Percentiles rank a stretch among this genome's conserved stretches.
phyloP scores from a whole-genome alignment of 2,113 vertebrate species.

The Crotalus helleri region DNA sequence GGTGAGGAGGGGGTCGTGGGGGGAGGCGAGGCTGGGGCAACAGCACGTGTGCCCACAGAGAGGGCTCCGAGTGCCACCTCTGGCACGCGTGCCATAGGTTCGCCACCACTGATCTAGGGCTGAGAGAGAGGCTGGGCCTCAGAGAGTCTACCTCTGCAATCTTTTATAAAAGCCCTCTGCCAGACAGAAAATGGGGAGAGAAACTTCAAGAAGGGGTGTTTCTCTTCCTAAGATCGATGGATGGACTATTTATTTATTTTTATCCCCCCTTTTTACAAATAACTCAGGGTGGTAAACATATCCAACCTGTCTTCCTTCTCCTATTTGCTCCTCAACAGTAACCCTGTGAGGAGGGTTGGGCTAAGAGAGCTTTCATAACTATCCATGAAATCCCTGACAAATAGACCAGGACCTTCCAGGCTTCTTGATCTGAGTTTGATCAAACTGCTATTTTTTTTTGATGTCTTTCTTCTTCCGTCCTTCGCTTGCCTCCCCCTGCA shows the following conservation, averaged over 20 bases:
- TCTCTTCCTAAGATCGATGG: background rate
- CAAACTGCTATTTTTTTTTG: background rate
- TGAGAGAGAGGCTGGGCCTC: background rate
- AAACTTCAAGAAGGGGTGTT: background rate
- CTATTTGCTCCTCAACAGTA: background rate
- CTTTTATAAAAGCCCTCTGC: background rate
- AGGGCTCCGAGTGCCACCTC: too few species aligned
- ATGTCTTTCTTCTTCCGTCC: background rate
- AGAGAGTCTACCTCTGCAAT: background rate
- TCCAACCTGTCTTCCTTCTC: background rate
- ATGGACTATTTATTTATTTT: background rate
- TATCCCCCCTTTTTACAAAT: background rate
- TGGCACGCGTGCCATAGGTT: too few species aligned
- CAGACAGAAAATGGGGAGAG: background rate
- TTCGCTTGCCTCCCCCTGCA: constrained; percentile 44
- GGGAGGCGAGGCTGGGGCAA: too few species aligned
- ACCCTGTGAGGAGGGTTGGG: background rate
- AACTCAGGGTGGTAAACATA: background rate
- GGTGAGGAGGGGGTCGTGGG: too few species aligned
- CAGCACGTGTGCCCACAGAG: too few species aligned
- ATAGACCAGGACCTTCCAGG: background rate
- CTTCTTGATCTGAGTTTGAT: background rate
- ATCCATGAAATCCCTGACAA: background rate
- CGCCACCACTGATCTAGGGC: background rate
- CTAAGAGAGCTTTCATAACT: background rate